Base-by-base conservation (phyloP, 2,888 invertebrate genomes). In the Gandaritis pyraliata region DNA sequence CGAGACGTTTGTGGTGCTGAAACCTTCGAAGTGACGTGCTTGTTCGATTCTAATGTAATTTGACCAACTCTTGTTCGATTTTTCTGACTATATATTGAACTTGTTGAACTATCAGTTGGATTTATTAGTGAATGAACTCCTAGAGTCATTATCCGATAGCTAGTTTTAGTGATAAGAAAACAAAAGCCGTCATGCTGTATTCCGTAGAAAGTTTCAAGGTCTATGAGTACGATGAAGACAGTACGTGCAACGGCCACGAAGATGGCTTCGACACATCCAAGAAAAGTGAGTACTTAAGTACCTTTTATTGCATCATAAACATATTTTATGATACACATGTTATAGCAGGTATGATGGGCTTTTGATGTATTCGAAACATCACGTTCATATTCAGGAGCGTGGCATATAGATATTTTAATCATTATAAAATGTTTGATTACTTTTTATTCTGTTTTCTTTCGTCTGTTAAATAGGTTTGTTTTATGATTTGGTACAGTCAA, bases 121-220 rank as follows among this genome's bases (percentile, higher is more conserved):
- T 18, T n/a, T 29, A 47, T 15, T 48, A 48, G 13, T 29, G 30
- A 13, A 15, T 41, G 43, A 45, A 41, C 11, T 45, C 43, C 11
- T 51, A 43, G 50, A 18, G 49, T 57, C 16, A 43, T 46, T 2
- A 43, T 43, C 59, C 50, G 54, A 36, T 61, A 46, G 52, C 56
- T 48, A 23, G 50, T 58, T 64, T 61, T 11, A 47, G 72, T 73
- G 70, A 62, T 72, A 58, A 48, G 61, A 66, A 63, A 70, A 73
- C 66, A 72, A 81, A 88, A 88, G 80, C 81, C 85, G 86, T 72
- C 92, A 92, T 90, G 86, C 92, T 92, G 92, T 92, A 91, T 92
- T 92, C 92, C 82, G 89, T 92, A 82, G 91, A 92, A 74, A 91
- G 87, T 82, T 92, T 92, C 81, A 89, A 92, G 83, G 90, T 86